These are phyloP conservation scores for Neoitamus cyanurus DNA, from an alignment of 2,888 invertebrate species.

Conservation along the genomic window DNA sequence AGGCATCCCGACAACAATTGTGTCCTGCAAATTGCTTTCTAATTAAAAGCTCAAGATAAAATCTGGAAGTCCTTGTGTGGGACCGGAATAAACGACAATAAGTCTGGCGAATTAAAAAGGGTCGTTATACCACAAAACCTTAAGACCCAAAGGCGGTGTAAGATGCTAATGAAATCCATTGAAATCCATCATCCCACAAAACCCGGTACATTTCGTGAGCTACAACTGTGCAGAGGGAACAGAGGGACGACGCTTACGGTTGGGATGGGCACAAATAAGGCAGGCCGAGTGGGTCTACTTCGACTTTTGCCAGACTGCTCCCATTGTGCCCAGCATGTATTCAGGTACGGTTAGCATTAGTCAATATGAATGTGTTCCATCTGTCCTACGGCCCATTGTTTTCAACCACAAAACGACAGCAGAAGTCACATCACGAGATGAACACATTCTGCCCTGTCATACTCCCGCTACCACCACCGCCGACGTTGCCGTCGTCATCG, in stretches of 20 bases:
- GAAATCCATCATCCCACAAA: constrained; percentile 48
- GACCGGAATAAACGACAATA: not conserved
- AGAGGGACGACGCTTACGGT: not conserved
- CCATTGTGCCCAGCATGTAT: constrained; percentile 29
- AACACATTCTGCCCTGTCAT: constrained; percentile 29
- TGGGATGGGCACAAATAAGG: not conserved
- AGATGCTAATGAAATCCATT: constrained; percentile 50
- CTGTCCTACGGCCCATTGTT: constrained; percentile 48
- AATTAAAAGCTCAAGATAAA: not conserved
- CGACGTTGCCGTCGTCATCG: not conserved
- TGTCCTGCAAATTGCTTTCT: not conserved
- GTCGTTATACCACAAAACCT: not conserved
- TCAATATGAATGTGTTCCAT: constrained; percentile 51
- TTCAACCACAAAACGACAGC: constrained; percentile 40
- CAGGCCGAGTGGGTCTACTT: constrained; percentile 27
- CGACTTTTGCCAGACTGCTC: constrained; percentile 38
- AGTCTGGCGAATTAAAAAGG: constrained; percentile 1
- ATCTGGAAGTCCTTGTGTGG: not conserved
- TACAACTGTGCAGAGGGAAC: not conserved
- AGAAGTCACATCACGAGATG: constrained; percentile 37
- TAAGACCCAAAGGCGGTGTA: not conserved
- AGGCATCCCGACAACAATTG: not conserved
- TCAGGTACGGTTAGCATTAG: constrained; percentile 49
- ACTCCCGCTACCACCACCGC: not conserved
- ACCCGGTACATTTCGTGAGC: constrained; percentile 30